Percentiles rank a stretch among this genome's conserved stretches.
Evolutionary conservation across 2,888 invertebrate species (phyloP).

Genomic region (Syritta pipiens): DNA sequence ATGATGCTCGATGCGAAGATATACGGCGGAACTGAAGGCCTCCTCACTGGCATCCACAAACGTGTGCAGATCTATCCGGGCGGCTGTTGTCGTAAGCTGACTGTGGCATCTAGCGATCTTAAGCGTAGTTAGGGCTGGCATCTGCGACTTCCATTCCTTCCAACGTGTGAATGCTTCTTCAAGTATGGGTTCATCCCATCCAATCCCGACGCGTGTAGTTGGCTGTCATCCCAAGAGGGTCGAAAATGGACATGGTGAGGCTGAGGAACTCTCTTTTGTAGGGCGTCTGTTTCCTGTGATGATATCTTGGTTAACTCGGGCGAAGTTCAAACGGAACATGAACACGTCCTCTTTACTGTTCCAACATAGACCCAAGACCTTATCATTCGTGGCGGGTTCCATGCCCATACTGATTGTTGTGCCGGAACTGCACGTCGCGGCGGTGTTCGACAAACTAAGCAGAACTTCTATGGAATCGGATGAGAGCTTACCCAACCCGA

Average conservation of each 20-base stretch:
- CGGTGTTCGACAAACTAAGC: background rate
- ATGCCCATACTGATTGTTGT: background rate
- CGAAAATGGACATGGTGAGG: background rate
- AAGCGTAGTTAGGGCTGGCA: background rate
- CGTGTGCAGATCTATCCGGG: background rate
- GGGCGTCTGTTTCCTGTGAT: background rate
- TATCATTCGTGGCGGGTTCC: background rate
- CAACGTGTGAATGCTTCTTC: background rate
- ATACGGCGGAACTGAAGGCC: too few relatives aligned
- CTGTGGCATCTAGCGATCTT: constrained; percentile 5
- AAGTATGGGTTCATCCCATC: constrained; percentile 21
- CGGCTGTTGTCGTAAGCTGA: background rate
- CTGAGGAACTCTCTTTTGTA: background rate
- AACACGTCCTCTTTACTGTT: background rate
- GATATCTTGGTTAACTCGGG: background rate
- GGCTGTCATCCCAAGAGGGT: constrained; percentile 20
- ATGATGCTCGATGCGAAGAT: constrained; percentile 1
- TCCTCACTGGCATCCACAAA: background rate
- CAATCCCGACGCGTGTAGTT: constrained; percentile 1
- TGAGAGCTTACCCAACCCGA: constrained; percentile 54
- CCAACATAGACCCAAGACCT: constrained; percentile 1
- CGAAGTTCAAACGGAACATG: background rate
- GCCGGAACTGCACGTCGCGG: background rate
- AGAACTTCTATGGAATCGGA: constrained; percentile 40
- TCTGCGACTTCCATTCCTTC: constrained; percentile 4